Evolutionary conservation across 2,797 vertebrate genomes (phyloP).

Genomic region (Hylomyscus alleni): DNA sequence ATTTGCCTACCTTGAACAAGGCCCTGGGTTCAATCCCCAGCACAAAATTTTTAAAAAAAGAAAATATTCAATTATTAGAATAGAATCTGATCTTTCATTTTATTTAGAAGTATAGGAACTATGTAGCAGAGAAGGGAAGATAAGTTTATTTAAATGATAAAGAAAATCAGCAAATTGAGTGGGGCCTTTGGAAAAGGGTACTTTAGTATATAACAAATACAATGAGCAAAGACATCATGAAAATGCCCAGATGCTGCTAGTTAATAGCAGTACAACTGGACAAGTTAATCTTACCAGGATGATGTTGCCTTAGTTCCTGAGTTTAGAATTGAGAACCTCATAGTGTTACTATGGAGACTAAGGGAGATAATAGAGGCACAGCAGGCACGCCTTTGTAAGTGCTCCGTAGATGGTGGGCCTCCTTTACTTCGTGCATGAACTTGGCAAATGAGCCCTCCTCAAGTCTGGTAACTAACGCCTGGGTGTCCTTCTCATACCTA

Average conservation of each 20-base stretch:
- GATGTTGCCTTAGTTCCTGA: background rate
- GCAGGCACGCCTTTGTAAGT: background rate
- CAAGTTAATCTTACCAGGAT: background rate
- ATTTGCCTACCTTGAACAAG: background rate
- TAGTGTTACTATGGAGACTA: background rate
- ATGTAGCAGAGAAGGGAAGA: background rate
- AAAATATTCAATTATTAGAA: background rate
- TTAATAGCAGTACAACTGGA: background rate
- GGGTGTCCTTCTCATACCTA: background rate
- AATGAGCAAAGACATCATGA: background rate
- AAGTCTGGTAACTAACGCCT: background rate
- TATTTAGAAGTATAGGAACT: slow-evolving; percentile 7
- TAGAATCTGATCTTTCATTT: background rate
- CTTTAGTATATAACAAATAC: background rate
- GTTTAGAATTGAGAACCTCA: slow-evolving; percentile 28
- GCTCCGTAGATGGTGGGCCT: background rate
- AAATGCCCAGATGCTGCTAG: background rate
- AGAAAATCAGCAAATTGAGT: background rate
- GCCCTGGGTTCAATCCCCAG: background rate
- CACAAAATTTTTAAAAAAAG: background rate
- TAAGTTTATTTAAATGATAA: slow-evolving; percentile 6
- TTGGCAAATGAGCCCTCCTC: slow-evolving; percentile 19
- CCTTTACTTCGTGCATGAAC: background rate
- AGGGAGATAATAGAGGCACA: background rate
- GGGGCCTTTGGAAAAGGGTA: background rate